These are phyloP conservation scores for Alfaro cultratus DNA, from an alignment of 2,797 vertebrate genomes.

Conservation along the genomic window DNA sequence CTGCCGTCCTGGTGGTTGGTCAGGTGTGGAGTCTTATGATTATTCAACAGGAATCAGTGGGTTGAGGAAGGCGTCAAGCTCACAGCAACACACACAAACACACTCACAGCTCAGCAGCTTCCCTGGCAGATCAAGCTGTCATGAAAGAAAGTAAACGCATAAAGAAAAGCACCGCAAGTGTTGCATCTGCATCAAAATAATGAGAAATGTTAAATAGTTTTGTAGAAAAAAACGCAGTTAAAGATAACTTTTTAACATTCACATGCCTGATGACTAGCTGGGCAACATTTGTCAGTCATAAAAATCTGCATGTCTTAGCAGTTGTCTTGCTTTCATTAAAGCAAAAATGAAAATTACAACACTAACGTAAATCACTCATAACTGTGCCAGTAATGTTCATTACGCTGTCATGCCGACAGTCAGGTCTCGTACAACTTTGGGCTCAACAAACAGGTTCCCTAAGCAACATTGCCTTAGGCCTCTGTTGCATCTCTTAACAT, in stretches of 20 bases:
- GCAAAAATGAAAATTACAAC: not conserved
- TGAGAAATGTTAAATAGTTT: not conserved
- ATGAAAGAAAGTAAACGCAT: not conserved
- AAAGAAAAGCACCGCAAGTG: not conserved
- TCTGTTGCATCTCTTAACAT: not conserved
- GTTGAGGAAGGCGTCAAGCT: not conserved
- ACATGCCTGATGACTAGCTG: not conserved
- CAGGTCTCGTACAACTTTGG: not conserved
- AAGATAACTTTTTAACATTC: not conserved
- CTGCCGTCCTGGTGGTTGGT: not conserved
- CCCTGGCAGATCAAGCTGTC: not conserved
- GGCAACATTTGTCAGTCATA: not conserved
- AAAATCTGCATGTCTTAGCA: not conserved
- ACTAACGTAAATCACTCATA: not conserved
- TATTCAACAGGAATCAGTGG: not conserved
- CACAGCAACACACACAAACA: not conserved
- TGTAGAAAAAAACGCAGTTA: not conserved
- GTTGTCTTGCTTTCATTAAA: not conserved
- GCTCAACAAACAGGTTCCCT: not conserved
- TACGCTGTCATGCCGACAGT: not conserved
- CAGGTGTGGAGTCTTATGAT: constrained; percentile 17
- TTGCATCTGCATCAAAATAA: not conserved
- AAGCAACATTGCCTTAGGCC: not conserved
- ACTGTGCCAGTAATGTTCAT: not conserved
- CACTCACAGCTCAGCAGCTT: not conserved